A percentile compares a stretch with the other conserved stretches of the same genome.
Evolutionary conservation across 2,888 invertebrate species (phyloP).

Genomic region (Willowsia nigromaculata): DNA sequence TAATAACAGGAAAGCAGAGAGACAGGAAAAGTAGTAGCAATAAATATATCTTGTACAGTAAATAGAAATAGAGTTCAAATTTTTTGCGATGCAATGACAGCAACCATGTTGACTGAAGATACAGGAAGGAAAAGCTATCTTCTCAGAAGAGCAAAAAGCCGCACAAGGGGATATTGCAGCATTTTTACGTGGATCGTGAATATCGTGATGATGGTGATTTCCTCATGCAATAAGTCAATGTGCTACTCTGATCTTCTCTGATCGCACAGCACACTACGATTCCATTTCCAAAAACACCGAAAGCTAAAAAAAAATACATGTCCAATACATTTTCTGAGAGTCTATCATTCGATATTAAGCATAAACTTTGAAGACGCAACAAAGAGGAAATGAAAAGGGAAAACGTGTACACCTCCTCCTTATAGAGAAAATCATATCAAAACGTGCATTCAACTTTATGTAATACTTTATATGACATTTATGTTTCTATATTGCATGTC

Average conservation of each 20-base stretch:
- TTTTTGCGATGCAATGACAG: neutral
- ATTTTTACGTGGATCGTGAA: neutral
- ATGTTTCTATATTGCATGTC: neutral
- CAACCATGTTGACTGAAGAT: neutral
- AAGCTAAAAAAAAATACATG: neutral
- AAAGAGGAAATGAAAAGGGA: slow-evolving; percentile 50
- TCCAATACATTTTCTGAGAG: too few species aligned
- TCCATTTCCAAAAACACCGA: neutral
- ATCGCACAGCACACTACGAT: neutral
- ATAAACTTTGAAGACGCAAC: neutral
- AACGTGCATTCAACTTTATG: neutral
- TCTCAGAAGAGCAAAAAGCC: neutral
- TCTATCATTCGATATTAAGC: neutral
- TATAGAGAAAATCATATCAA: too few species aligned
- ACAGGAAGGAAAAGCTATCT: slow-evolving; percentile 25
- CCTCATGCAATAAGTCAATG: slow-evolving; percentile 22
- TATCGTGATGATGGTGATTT: neutral
- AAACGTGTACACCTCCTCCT: slow-evolving; percentile 17
- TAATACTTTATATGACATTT: neutral
- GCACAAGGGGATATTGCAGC: slow-evolving; percentile 12
- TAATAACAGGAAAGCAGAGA: neutral
- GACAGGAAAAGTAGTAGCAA: neutral
- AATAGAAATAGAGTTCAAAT: neutral
- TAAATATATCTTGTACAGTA: too few species aligned
- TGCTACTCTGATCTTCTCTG: neutral